Conservation (phyloP, 2,113 vertebrate genomes). For the Sinocyclocheilus grahami region DNA sequence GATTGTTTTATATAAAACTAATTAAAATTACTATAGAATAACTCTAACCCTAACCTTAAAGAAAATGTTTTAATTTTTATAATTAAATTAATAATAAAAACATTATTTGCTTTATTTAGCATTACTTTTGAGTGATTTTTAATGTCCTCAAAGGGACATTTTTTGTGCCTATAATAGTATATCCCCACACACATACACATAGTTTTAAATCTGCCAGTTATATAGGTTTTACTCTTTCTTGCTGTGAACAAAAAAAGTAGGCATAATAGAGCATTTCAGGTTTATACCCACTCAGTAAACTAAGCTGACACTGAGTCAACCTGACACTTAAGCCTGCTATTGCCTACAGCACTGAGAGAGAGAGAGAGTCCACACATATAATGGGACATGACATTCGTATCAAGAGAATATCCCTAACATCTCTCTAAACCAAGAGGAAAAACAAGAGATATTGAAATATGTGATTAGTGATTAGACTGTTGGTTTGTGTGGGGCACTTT, state of each 20-base stretch:
- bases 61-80: no score
- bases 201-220: not conserved
- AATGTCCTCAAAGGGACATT: not conserved
- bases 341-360: constrained; percentile 14
- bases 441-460: not conserved
- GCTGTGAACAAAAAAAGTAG: not conserved
- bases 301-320: constrained; percentile 23
- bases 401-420: not conserved
- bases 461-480: not conserved
- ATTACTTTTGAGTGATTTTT: not conserved
- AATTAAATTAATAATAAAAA: not conserved
- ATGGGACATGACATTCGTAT: constrained; percentile 16
- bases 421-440: not conserved
- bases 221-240: not conserved
- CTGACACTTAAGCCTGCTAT: constrained; percentile 32
- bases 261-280: not conserved
- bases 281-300: constrained; percentile 13
- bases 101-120: not conserved
- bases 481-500: not conserved
- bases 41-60: not conserved
- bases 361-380: constrained; percentile 7
- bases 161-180: not conserved
- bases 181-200: no score
- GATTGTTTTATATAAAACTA: not conserved
- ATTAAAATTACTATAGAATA: not conserved